A percentile compares a stretch with the other conserved stretches of the same genome.
Conservation (phyloP, 2,113 vertebrate genomes). For the Calidris pygmaea region DNA sequence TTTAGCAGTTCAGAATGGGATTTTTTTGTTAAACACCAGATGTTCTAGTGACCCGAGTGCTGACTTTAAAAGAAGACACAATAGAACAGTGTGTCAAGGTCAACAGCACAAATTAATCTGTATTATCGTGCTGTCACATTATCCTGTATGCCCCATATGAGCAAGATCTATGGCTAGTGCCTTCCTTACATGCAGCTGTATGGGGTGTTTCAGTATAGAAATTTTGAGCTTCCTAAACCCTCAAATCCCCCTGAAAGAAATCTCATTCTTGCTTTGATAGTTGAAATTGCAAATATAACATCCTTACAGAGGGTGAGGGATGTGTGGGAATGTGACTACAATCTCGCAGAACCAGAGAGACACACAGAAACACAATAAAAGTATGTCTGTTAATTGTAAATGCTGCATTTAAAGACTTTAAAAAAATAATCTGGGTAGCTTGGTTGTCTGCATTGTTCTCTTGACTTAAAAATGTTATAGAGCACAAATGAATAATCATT, state of each 20-base stretch:
- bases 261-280: neutral
- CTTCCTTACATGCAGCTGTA: neutral
- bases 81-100: constrained; percentile 54
- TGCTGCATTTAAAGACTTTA: neutral
- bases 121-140: constrained; percentile 66
- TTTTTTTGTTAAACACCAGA: constrained; percentile 47
- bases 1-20: constrained; percentile 35
- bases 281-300: constrained; percentile 9
- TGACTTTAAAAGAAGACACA: constrained; percentile 60
- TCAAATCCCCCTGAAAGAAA: neutral
- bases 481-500: neutral
- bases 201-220: neutral
- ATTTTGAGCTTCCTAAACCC: neutral
- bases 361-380: neutral
- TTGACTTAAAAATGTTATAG: neutral
- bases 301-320: neutral
- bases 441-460: neutral
- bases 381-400: neutral
- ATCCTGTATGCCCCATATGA: constrained; percentile 2
- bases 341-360: neutral
- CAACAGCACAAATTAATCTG: constrained; percentile 68
- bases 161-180: constrained; percentile 45
- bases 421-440: neutral
- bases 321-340: neutral
- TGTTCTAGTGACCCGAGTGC: neutral